Conservation (phyloP, 2,113 vertebrate species). For the Poecile atricapillus region DNA sequence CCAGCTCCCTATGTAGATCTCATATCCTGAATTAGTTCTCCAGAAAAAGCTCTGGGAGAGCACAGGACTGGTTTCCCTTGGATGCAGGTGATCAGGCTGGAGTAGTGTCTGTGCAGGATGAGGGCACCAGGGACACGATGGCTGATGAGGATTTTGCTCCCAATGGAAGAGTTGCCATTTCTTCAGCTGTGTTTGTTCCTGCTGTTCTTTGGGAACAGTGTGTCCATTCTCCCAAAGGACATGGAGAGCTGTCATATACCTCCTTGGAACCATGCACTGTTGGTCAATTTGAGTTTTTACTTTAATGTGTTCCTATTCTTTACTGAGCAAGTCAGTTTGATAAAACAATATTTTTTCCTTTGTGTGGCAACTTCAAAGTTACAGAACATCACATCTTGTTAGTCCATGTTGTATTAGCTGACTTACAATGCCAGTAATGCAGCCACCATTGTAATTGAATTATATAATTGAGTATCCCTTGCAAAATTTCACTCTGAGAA, state of each 20-base stretch:
- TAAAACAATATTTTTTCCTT: background rate
- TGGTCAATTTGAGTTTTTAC: background rate
- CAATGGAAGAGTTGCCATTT: background rate
- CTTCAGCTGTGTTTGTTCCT: slow-evolving; percentile 70
- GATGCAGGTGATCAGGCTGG: background rate
- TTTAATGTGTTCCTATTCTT: background rate
- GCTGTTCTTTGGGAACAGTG: slow-evolving; percentile 50
- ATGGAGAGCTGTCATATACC: background rate
- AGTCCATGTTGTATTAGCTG: background rate
- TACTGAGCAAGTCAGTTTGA: background rate
- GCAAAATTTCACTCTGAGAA: background rate
- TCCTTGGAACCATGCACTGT: background rate
- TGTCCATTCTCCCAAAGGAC: background rate
- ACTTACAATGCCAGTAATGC: background rate
- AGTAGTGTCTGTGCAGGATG: background rate
- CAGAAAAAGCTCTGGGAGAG: background rate
- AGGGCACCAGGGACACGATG: background rate
- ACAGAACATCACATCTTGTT: background rate
- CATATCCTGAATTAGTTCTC: background rate
- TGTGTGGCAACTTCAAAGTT: background rate
- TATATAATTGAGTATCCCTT: background rate
- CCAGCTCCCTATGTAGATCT: background rate
- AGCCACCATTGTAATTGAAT: background rate
- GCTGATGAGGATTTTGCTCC: background rate
- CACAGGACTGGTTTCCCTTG: background rate